A percentile compares a stretch with the other conserved stretches of the same genome.
These are phyloP conservation scores for Accipiter cooperii DNA, from an alignment of 2,113 vertebrate genomes.

Conservation along the genomic window DNA sequence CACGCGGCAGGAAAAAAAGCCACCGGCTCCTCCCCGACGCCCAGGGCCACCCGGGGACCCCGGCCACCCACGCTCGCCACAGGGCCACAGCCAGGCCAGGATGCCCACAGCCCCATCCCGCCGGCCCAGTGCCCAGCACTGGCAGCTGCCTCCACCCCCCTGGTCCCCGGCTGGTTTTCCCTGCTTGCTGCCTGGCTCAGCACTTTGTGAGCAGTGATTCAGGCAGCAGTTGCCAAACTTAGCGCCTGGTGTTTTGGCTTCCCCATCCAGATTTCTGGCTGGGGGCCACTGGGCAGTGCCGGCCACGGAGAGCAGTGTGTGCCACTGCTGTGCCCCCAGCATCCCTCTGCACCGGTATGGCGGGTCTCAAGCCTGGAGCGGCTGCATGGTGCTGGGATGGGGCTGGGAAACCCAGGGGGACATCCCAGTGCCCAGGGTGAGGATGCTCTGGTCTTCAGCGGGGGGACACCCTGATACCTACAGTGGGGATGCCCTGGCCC, in stretches of 20 bases:
- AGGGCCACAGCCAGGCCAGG: neutral
- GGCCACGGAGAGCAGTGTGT: accelerated
- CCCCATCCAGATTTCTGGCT: neutral
- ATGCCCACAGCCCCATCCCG: neutral
- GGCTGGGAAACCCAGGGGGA: neutral
- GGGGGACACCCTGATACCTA: neutral
- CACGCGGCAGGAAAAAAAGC: conserved; percentile 78
- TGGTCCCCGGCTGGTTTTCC: neutral
- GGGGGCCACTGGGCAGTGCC: neutral
- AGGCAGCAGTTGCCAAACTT: neutral
- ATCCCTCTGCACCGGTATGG: accelerated
- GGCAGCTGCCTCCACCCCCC: neutral
- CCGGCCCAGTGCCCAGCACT: accelerated
- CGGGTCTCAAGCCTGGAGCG: accelerated
- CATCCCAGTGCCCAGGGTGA: accelerated
- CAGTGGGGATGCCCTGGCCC: neutral
- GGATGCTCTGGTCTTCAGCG: neutral
- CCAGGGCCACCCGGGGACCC: neutral
- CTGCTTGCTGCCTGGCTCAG: neutral
- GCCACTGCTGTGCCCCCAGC: neutral
- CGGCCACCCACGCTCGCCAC: neutral
- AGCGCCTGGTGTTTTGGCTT: neutral
- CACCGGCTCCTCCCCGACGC: conserved; percentile 42
- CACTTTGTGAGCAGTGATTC: neutral
- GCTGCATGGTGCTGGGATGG: accelerated